phyloP scores from a whole-genome alignment of 2,113 vertebrate genomes.

The Corapipo altera region DNA sequence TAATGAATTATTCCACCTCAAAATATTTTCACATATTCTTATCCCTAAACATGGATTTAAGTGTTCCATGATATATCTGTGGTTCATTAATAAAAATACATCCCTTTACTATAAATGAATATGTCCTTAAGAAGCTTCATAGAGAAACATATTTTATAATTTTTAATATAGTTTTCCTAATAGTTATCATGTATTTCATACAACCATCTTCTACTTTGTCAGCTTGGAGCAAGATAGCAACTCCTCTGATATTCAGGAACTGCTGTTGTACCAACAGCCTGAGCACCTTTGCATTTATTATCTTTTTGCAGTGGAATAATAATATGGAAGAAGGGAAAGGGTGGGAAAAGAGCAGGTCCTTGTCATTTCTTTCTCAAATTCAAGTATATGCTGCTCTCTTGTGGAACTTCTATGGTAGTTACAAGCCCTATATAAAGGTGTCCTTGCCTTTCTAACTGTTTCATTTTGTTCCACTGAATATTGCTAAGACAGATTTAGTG shows the following conservation, averaged over 20 bases:
- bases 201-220: neutral
- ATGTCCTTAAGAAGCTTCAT: neutral
- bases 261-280: neutral
- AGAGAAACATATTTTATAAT: neutral
- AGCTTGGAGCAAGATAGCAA: neutral
- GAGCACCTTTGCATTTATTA: slow-evolving; percentile 8
- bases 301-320: neutral
- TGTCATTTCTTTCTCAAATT: neutral
- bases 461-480: neutral
- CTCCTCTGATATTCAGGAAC: neutral
- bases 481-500: neutral
- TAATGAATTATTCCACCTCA: neutral
- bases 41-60: neutral
- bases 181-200: neutral
- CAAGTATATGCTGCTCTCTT: slow-evolving; percentile 67
- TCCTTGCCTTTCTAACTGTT: neutral
- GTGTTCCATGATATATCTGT: neutral
- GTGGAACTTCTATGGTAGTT: neutral
- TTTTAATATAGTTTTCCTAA: neutral
- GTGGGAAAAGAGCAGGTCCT: neutral
- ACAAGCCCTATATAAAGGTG: neutral
- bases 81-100: neutral
- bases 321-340: neutral
- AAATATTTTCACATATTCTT: neutral
- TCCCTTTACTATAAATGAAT: neutral